phyloP scores from a whole-genome alignment of 2,113 vertebrate genomes.

The Dromiciops gliroides region DNA sequence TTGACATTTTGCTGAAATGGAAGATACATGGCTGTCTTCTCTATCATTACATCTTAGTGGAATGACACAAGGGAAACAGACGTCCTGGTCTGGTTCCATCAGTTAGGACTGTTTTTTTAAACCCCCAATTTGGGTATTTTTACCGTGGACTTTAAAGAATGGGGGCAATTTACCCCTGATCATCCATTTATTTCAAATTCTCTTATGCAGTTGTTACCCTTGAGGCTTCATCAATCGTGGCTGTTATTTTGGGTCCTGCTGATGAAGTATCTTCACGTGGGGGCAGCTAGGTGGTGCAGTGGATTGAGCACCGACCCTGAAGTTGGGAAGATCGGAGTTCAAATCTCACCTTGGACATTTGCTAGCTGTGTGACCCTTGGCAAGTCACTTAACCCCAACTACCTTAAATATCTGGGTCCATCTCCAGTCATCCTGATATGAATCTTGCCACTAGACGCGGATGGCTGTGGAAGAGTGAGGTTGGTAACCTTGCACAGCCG shows the following conservation, averaged over 20 bases:
- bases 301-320: too few relatives aligned
- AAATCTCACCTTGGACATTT: too few relatives aligned
- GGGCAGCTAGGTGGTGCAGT: too few relatives aligned
- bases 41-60: not conserved
- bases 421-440: too few relatives aligned
- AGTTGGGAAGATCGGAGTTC: too few relatives aligned
- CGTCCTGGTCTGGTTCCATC: slow-evolving; percentile 43
- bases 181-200: slow-evolving; percentile 27
- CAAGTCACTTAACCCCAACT: too few relatives aligned
- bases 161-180: not conserved
- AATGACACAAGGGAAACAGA: not conserved
- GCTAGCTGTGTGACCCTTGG: too few relatives aligned
- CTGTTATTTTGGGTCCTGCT: slow-evolving; percentile 7
- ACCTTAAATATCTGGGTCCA: too few relatives aligned
- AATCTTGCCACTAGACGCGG: too few relatives aligned
- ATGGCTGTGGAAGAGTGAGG: too few relatives aligned
- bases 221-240: slow-evolving; percentile 1
- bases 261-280: not conserved
- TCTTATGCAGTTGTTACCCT: not conserved
- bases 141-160: slow-evolving; percentile 25
- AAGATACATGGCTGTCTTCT: slow-evolving; percentile 30
- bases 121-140: not conserved
- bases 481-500: too few relatives aligned
- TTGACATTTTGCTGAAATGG: slow-evolving; percentile 40
- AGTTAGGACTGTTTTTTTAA: slow-evolving; percentile 46